These are phyloP conservation scores for Tenualosa ilisha DNA, from an alignment of 2,797 vertebrate species.

Conservation along the genomic window DNA sequence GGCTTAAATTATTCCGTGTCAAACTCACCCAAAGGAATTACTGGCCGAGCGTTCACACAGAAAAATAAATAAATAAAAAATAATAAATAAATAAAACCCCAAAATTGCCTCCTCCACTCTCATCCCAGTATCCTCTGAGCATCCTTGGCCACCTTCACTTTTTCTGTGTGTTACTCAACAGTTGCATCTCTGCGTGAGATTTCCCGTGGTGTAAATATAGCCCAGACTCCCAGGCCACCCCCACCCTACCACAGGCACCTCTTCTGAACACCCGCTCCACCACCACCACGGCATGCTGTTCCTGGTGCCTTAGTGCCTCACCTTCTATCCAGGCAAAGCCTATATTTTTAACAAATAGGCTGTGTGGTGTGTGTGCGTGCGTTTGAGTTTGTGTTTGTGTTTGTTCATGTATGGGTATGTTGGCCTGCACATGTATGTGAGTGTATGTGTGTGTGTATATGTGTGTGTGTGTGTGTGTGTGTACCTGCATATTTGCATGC, in stretches of 20 bases:
- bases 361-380: slow-evolving; percentile 2
- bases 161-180: slow-evolving; percentile 32
- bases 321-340: slow-evolving; percentile 38
- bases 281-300: slow-evolving; percentile 19
- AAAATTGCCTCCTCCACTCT: not conserved
- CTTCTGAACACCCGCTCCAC: not conserved
- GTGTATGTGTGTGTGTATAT: not conserved
- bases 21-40: not conserved
- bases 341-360: slow-evolving; percentile 10
- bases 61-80: not conserved
- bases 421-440: too few species aligned
- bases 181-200: slow-evolving; percentile 41
- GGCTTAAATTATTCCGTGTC: too few species aligned
- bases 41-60: not conserved
- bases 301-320: slow-evolving; percentile 19
- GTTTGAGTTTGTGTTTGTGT: not conserved
- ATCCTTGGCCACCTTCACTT: not conserved
- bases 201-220: slow-evolving; percentile 59
- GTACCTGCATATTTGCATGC: too few species aligned
- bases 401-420: not conserved
- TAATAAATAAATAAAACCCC: not conserved
- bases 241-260: not conserved
- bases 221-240: not conserved
- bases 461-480: not conserved
- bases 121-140: not conserved